Conservation (phyloP, 2,797 vertebrate genomes). For the Pterois miles region DNA sequence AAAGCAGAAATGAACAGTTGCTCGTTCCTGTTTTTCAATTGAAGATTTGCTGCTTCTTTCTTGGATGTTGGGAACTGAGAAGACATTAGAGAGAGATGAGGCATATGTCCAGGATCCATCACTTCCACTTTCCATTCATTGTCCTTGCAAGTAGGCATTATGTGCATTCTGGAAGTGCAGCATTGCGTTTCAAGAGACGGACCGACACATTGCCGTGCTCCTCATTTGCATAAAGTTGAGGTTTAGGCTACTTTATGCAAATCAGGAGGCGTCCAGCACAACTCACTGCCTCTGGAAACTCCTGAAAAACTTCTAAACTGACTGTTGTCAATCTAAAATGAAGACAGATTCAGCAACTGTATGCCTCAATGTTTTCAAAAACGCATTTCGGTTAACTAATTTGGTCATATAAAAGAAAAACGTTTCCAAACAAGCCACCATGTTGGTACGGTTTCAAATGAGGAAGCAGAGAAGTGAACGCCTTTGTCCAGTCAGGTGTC, state of each 20-base stretch:
- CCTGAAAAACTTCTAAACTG: neutral
- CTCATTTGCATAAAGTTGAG: neutral
- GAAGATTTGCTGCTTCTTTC: neutral
- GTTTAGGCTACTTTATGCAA: neutral
- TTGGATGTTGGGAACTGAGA: neutral
- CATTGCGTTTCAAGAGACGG: neutral
- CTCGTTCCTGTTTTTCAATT: neutral
- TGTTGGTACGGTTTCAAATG: neutral
- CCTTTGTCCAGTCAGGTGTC: neutral
- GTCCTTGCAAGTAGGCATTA: neutral
- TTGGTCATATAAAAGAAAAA: neutral
- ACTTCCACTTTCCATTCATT: neutral
- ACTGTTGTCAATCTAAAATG: neutral
- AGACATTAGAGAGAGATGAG: neutral
- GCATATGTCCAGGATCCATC: neutral
- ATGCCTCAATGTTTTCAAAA: neutral
- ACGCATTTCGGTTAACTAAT: neutral
- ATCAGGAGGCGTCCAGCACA: neutral
- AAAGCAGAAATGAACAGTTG: neutral
- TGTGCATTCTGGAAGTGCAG: neutral
- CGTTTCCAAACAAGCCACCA: neutral
- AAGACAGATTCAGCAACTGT: no score
- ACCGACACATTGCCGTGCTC: neutral
- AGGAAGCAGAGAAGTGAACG: neutral
- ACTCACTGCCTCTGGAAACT: neutral